Evolutionary conservation across 2,888 invertebrate species (phyloP), one percentile per base, ranked within the genome.

Genomic region (Petrophora chlorosata): DNA sequence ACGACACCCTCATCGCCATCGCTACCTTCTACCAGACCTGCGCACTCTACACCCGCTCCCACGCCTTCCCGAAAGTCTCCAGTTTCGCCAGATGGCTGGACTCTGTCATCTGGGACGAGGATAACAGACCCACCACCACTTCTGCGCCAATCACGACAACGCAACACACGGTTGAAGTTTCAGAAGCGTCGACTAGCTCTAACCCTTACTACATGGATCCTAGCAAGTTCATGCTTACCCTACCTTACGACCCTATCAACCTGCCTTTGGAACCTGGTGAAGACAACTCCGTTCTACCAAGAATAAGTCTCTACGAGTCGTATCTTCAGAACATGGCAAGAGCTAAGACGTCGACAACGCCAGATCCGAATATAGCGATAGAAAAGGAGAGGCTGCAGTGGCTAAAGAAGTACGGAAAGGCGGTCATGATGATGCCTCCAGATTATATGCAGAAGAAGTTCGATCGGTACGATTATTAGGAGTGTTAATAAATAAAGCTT

Each of bases 91-190:
- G 68, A 34, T 90, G 89, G 89, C 48, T 88, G 3, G 79, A 86
- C 59, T 74, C 81, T 0, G 65, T 82, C n/a, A 84, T 90, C 25
- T 90, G 88, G 88, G 89, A 90, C 39, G 88, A 89, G 3, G 67
- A 76, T 26, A 73, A 65, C 34, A 73, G 76, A 2, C 85, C 84
- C 0, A 78, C 80, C 0, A 72, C 73, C 0, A 22, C 42, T 1
- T 23, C 56, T 3, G 23, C 56, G 0, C 12, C 60, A 0, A 62
- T 66, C 0, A 9, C 48, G 2, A 55, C 54, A 0, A 16, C 33
- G 1, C 78, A 76, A 22, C 22, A n/a, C n/a, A n/a, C 47, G 0
- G 76, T 76, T 0, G 75, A 73, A 3, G 43, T 10, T 0, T 38
- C 60, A 1, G 61, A 63, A 19, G 1, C 7, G 0, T 59, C 63